Conservation (phyloP, 1,140 invertebrate species). For the Lepidurus arcticus region DNA sequence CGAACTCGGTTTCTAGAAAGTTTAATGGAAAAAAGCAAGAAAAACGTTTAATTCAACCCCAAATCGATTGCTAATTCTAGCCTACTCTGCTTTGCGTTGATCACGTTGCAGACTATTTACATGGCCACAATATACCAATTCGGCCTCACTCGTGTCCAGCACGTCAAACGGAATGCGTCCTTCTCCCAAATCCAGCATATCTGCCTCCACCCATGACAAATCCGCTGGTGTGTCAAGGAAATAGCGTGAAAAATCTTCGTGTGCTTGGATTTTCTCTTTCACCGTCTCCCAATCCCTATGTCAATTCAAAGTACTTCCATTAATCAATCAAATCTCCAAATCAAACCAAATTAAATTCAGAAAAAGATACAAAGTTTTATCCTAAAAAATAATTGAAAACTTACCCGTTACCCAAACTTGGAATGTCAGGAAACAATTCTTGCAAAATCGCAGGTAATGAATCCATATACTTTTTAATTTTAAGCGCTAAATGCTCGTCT, state of each 20-base stretch:
- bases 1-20: slow-evolving; percentile 57
- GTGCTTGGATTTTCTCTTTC: slow-evolving; percentile 71
- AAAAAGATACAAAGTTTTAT: neutral
- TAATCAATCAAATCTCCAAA: neutral
- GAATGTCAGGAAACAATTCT: slow-evolving; percentile 74
- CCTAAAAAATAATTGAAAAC: slow-evolving; percentile 31
- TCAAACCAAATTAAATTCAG: slow-evolving; percentile 3
- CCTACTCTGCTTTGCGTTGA: slow-evolving; percentile 82
- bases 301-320: neutral
- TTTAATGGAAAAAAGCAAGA: neutral
- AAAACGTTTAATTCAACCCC: neutral
- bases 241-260: slow-evolving; percentile 82
- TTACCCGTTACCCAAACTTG: slow-evolving; percentile 66
- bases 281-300: slow-evolving; percentile 79
- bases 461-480: slow-evolving; percentile 73
- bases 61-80: slow-evolving; percentile 37
- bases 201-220: slow-evolving; percentile 71
- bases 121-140: slow-evolving; percentile 85
- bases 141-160: slow-evolving; percentile 80
- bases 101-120: slow-evolving; percentile 84
- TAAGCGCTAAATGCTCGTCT: slow-evolving; percentile 74
- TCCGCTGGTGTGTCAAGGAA: slow-evolving; percentile 78
- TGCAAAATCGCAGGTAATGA: slow-evolving; percentile 71
- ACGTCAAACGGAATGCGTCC: slow-evolving; percentile 84
- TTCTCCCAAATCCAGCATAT: slow-evolving; percentile 61